Evolutionary conservation across 2,888 invertebrate genomes (phyloP).

Genomic region (Lithosia quadra): DNA sequence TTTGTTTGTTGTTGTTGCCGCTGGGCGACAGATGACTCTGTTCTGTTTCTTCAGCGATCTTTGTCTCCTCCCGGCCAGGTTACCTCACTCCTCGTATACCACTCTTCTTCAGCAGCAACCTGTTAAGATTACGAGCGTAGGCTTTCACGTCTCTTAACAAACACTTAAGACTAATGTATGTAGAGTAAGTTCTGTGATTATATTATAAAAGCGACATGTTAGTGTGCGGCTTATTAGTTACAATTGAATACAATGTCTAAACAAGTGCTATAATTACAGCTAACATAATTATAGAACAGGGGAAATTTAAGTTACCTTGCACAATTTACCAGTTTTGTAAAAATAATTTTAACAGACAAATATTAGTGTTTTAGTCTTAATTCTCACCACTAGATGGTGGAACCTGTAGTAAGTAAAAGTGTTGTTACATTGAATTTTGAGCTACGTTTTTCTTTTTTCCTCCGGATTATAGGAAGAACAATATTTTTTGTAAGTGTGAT

Average conservation of each 20-base stretch:
- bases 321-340: background rate
- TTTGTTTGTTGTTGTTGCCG: constrained; percentile 53
- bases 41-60: constrained; percentile 30
- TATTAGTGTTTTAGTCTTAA: constrained; percentile 25
- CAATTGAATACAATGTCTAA: background rate
- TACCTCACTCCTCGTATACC: constrained; percentile 82
- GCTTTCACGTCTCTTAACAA: constrained; percentile 82
- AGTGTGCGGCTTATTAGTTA: constrained; percentile 26
- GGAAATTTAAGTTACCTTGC: background rate
- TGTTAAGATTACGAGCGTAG: constrained; percentile 76
- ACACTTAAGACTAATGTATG: constrained; percentile 20
- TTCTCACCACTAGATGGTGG: constrained; percentile 37
- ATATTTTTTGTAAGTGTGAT: constrained; percentile 40
- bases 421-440: constrained; percentile 45
- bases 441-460: constrained; percentile 37
- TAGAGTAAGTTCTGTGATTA: constrained; percentile 1
- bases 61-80: constrained; percentile 68
- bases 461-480: constrained; percentile 34
- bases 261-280: background rate
- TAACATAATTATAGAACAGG: background rate
- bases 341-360: background rate
- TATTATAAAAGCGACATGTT: constrained; percentile 17
- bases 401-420: constrained; percentile 30
- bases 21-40: constrained; percentile 50
- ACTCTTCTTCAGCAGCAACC: constrained; percentile 84